Percentiles rank a stretch among this genome's conserved stretches.
Conservation (phyloP, 2,113 vertebrate species). For the Brachypodius melanocephalos region DNA sequence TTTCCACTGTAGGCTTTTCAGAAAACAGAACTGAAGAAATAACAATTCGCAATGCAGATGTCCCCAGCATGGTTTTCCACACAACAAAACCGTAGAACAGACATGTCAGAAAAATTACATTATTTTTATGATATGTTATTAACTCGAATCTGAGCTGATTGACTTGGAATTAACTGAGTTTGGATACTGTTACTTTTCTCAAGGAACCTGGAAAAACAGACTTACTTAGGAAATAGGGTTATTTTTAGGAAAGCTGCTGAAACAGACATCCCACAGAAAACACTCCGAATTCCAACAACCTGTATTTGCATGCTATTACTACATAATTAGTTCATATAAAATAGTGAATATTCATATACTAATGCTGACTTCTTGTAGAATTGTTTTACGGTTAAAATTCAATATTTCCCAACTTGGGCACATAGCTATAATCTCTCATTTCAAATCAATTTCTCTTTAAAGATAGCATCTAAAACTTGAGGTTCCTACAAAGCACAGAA, state of each 20-base stretch:
- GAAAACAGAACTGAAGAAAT: not conserved
- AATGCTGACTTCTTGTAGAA: not conserved
- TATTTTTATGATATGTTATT: not conserved
- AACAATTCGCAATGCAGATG: not conserved
- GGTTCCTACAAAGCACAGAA: not conserved
- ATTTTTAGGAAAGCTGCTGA: not conserved
- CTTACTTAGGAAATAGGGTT: not conserved
- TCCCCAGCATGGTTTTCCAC: not conserved
- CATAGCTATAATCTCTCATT: not conserved
- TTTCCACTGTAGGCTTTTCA: not conserved
- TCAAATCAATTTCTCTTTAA: not conserved
- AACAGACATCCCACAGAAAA: not conserved
- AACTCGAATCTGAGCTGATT: not conserved
- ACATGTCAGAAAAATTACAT: not conserved
- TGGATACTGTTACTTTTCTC: not conserved
- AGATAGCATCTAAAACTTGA: not conserved
- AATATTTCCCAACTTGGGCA: not conserved
- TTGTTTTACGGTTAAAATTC: not conserved
- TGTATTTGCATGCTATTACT: not conserved
- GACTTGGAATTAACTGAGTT: not conserved
- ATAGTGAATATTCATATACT: not conserved
- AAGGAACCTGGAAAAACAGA: not conserved
- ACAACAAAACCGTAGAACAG: not conserved
- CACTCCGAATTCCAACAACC: not conserved
- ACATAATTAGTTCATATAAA: not conserved